A percentile compares a stretch with the other conserved stretches of the same genome.
phyloP scores from a whole-genome alignment of 1,140 invertebrate genomes.

The Helicoverpa zea region DNA sequence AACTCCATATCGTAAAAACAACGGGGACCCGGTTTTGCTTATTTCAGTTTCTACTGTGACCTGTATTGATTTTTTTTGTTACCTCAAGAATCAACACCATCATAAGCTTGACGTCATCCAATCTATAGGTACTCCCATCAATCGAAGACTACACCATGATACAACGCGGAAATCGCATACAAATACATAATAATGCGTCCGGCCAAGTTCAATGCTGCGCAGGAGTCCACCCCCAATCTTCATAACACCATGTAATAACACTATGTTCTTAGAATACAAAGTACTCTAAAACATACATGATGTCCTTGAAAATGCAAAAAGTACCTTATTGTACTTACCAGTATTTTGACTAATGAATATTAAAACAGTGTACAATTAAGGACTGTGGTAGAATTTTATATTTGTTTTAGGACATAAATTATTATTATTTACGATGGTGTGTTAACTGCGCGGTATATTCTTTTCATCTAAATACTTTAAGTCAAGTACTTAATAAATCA shows the following conservation, averaged over 20 bases:
- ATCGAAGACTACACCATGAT: neutral
- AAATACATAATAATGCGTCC: neutral
- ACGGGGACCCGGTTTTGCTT: too few species aligned
- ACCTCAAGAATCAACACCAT: too few species aligned
- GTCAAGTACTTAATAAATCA: too few species aligned
- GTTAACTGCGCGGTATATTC: neutral
- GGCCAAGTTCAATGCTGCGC: neutral
- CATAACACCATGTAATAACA: constrained; percentile 36
- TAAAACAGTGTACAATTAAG: constrained; percentile 2
- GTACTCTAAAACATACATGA: neutral
- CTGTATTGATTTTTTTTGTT: too few species aligned
- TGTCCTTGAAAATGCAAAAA: constrained; percentile 26
- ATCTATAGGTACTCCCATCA: neutral
- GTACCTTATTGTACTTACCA: constrained; percentile 2
- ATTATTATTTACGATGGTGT: neutral
- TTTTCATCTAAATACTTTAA: too few species aligned
- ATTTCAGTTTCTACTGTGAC: neutral
- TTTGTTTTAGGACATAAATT: neutral
- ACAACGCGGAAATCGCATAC: constrained; percentile 19
- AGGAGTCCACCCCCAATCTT: constrained; percentile 2
- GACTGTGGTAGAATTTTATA: constrained; percentile 8
- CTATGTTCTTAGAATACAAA: constrained; percentile 5
- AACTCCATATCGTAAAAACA: too few species aligned
- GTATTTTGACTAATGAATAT: constrained; percentile 21
- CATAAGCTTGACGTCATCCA: too few species aligned